These are phyloP conservation scores for Autographa gamma DNA, from an alignment of 2,888 invertebrate genomes.

Conservation along the genomic window DNA sequence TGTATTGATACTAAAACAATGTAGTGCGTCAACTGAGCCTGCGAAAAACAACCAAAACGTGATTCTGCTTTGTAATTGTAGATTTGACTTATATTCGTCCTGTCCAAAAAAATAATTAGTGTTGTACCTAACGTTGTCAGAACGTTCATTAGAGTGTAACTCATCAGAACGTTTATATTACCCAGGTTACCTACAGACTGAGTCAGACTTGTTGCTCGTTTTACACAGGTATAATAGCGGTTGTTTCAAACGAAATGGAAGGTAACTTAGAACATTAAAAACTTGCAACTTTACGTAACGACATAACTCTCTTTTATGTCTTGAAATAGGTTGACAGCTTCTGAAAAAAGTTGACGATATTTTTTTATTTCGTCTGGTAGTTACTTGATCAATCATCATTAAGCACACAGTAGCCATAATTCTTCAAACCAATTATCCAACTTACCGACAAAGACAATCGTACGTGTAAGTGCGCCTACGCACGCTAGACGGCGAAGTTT, in stretches of 20 bases:
- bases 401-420: conserved; percentile 39
- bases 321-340: not conserved
- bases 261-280: conserved; percentile 28
- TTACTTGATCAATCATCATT: conserved; percentile 46
- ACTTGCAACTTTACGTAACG: conserved; percentile 14
- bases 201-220: conserved; percentile 23
- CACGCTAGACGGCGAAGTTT: conserved; percentile 37
- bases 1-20: conserved; percentile 72
- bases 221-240: conserved; percentile 30
- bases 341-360: not conserved
- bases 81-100: conserved; percentile 71
- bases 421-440: conserved; percentile 48
- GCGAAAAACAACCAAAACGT: conserved; percentile 55
- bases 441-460: conserved; percentile 54
- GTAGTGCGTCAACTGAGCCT: conserved; percentile 66
- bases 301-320: conserved; percentile 10
- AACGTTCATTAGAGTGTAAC: conserved; percentile 32
- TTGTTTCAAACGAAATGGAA: conserved; percentile 51
- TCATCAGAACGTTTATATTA: conserved; percentile 42
- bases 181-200: conserved; percentile 37
- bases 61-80: conserved; percentile 69
- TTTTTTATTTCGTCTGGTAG: conserved; percentile 21
- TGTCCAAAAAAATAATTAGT: conserved; percentile 54
- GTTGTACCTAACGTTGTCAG: conserved; percentile 25
- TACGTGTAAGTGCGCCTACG: conserved; percentile 39